Conservation (phyloP, 2,888 invertebrate species). For the Lasioglossum oenotherae region DNA sequence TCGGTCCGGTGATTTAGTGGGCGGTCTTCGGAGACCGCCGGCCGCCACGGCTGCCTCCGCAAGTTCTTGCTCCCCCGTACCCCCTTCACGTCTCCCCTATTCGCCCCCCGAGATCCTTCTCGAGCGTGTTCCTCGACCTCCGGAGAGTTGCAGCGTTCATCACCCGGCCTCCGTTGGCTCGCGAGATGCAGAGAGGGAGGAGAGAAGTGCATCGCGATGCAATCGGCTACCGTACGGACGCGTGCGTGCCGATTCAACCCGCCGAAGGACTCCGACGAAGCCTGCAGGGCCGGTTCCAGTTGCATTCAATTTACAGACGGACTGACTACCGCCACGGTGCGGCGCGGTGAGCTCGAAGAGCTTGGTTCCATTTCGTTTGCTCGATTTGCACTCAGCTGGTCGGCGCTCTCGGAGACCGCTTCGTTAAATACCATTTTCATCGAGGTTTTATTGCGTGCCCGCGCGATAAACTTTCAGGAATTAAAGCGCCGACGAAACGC, state of each 20-base stretch:
- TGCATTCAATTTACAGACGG: constrained; percentile 60
- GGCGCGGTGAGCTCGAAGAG: not conserved
- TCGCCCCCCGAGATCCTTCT: not conserved
- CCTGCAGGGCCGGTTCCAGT: constrained; percentile 54
- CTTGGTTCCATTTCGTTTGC: not conserved
- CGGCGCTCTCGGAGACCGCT: constrained; percentile 6
- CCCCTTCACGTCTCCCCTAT: constrained; percentile 10
- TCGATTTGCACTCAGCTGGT: not conserved
- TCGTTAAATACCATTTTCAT: constrained; percentile 53
- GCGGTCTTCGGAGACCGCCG: constrained; percentile 80
- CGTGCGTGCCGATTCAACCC: constrained; percentile 66
- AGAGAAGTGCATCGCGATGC: constrained; percentile 60
- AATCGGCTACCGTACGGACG: constrained; percentile 69
- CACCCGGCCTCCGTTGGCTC: constrained; percentile 38
- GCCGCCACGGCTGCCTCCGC: constrained; percentile 72
- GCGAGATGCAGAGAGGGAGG: not conserved
- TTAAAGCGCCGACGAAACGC: not conserved
- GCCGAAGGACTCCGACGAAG: constrained; percentile 33
- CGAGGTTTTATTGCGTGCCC: constrained; percentile 28
- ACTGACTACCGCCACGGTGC: constrained; percentile 3
- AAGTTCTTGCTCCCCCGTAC: not conserved
- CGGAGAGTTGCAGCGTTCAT: constrained; percentile 49
- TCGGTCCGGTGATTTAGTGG: constrained; percentile 82
- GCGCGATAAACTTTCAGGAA: constrained; percentile 39
- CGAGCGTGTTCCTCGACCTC: constrained; percentile 43